phyloP scores from a whole-genome alignment of 2,888 invertebrate genomes.

The Phragmatobia fuliginosa region DNA sequence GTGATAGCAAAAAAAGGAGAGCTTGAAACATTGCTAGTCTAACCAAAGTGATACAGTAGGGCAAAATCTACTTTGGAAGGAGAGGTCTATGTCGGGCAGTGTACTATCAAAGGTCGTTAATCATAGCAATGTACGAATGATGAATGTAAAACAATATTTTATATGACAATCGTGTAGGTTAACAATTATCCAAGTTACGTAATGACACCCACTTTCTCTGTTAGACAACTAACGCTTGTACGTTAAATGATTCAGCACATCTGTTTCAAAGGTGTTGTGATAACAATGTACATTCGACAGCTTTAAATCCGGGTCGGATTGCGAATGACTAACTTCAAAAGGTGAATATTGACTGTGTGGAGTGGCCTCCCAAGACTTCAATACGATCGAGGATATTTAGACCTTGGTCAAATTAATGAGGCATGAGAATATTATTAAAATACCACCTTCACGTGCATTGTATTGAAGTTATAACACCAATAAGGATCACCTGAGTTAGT shows the following conservation, averaged over 20 bases:
- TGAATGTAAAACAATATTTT: background rate
- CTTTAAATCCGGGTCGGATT: background rate
- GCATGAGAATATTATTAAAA: background rate
- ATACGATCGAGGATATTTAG: background rate
- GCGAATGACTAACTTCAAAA: background rate
- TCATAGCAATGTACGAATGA: background rate
- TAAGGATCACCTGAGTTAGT: background rate
- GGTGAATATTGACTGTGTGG: background rate
- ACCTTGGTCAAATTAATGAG: background rate
- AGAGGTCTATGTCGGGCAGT: too few species aligned
- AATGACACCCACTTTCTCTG: constrained; percentile 54
- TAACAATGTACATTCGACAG: background rate
- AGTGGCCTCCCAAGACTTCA: background rate
- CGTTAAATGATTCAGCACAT: constrained; percentile 32
- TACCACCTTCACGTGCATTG: background rate
- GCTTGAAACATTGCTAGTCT: too few species aligned
- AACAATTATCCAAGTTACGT: constrained; percentile 30
- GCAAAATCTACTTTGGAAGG: too few species aligned
- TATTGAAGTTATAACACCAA: background rate
- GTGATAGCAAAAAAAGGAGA: too few species aligned
- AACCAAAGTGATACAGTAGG: too few species aligned
- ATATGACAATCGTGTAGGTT: constrained; percentile 7
- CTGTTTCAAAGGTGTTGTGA: constrained; percentile 26
- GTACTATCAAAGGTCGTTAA: too few species aligned
- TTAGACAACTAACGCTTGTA: constrained; percentile 35